Evolutionary conservation across 1,140 invertebrate genomes (phyloP).

Genomic region (Aphelenchoides besseyi): DNA sequence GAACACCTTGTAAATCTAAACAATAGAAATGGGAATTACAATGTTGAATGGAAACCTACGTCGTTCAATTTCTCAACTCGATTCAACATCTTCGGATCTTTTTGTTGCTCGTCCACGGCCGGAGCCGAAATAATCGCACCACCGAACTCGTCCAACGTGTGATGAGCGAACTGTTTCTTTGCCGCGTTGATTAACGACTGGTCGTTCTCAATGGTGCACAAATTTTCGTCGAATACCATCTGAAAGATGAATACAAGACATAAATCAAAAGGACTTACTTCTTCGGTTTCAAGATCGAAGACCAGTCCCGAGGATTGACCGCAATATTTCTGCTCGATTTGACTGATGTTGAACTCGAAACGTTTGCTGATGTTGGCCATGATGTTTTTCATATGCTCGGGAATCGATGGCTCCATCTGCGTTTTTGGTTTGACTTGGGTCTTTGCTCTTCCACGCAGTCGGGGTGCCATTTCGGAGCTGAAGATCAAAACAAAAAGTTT

Average conservation of each 20-base stretch:
- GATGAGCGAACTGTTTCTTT: not conserved
- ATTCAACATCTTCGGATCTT: not conserved
- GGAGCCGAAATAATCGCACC: not conserved
- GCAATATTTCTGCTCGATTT: slow-evolving; percentile 15
- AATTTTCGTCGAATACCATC: slow-evolving; percentile 11
- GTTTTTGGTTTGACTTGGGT: not conserved
- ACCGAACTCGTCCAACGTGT: not conserved
- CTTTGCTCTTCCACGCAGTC: not conserved
- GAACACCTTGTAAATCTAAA: slow-evolving; percentile 16
- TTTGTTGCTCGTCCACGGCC: slow-evolving; percentile 1
- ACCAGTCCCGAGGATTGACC: slow-evolving; percentile 1
- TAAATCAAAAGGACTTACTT: slow-evolving; percentile 11
- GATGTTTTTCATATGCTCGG: not conserved
- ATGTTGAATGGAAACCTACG: not conserved
- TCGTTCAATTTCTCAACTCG: slow-evolving; percentile 5
- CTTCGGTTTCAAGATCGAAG: not conserved
- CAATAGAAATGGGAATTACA: not conserved
- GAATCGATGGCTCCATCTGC: not conserved
- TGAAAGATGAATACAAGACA: not conserved
- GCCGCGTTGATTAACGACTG: not conserved
- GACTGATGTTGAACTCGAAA: not conserved
- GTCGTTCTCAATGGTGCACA: slow-evolving; percentile 13
- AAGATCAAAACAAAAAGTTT: not conserved
- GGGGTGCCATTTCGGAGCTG: not conserved
- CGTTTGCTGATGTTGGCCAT: not conserved